phyloP scores from a whole-genome alignment of 2,113 vertebrate genomes.

The Lampris megalopsis region DNA sequence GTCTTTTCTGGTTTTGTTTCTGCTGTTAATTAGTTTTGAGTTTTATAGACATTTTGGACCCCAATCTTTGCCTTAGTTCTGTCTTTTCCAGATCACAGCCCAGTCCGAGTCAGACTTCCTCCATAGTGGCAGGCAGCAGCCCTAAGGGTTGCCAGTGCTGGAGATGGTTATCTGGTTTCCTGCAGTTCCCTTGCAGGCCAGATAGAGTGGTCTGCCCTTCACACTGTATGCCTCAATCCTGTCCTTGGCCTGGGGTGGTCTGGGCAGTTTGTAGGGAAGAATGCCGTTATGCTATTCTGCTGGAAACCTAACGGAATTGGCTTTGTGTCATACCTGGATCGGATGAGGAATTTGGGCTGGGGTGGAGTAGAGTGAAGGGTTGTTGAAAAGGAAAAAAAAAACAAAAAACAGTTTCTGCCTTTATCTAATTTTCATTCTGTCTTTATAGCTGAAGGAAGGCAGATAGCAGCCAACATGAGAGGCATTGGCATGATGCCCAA shows the following conservation, averaged over 20 bases:
- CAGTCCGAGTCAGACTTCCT: slow-evolving; percentile 35
- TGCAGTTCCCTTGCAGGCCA: slow-evolving; percentile 58
- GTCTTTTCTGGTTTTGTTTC: neutral
- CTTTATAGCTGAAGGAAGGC: slow-evolving; percentile 89
- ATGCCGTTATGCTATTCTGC: slow-evolving; percentile 6
- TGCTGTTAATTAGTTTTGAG: neutral
- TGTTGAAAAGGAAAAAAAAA: neutral
- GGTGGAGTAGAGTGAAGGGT: no score
- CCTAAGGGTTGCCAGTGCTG: slow-evolving; percentile 36
- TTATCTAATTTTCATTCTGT: neutral
- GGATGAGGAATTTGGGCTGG: neutral
- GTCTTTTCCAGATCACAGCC: slow-evolving; percentile 27
- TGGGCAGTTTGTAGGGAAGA: neutral
- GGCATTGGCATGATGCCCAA: slow-evolving; percentile 99
- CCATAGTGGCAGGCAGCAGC: slow-evolving; percentile 18
- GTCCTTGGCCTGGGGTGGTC: slow-evolving; percentile 32
- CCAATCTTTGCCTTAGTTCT: neutral
- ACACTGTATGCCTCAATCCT: slow-evolving; percentile 19
- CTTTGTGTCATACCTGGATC: neutral
- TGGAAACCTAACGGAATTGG: neutral
- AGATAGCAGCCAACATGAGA: slow-evolving; percentile 98
- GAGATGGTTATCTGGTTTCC: slow-evolving; percentile 74
- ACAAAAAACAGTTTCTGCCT: neutral
- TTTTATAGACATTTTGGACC: slow-evolving; percentile 1
- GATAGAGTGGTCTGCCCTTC: slow-evolving; percentile 42